Evolutionary conservation across 1,140 invertebrate species (phyloP), one percentile per base, ranked within the genome.

Genomic region (Battus philenor): DNA sequence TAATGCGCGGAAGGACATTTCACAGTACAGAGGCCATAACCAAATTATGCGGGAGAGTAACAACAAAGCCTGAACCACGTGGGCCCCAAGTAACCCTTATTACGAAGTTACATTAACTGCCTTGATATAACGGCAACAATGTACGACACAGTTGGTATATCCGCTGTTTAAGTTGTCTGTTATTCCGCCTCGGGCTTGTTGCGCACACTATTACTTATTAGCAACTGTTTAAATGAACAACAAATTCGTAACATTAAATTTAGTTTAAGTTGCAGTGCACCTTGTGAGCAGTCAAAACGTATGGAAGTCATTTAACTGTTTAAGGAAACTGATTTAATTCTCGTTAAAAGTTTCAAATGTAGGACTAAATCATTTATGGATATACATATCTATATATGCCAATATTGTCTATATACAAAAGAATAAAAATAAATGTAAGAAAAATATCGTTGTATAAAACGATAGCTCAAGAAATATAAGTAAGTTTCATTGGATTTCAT

Each of bases 101-200:
- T 78, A 75, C 68, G 66, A 77, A 81, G 73, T 79, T 79, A 73
- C 65, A 68, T 68, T 69, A 76, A 67, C 58, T 68, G 55, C 43
- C 44, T 56, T 54, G 44, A 57, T 47, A 54, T 46, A 53, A 15
- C 36, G 26, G 31, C 15, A 34, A 54, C 57, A 54, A 55, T 64
- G 55, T 59, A 51, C 50, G 50, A 58, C 57, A 54, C 52, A 52
- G 44, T 51, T 54, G 13, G 36, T 47, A 45, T 60, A 47, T 58
- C 38, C 47, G 54, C 44, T 59, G 55, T 58, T 56, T 36, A 54
- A 63, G 47, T 66, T 70, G 63, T 65, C 60, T 63, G 65, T 69
- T 74, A 63, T 61, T 54, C 33, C 39, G 62, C 60, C 59, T 32
- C 39, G 27, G 53, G 61, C 59, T 20, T 17, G 34, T 47, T 56